Percentiles rank a stretch among this genome's conserved stretches.
These are phyloP conservation scores for Lithophane ornitopus DNA, from an alignment of 2,888 invertebrate species.

Conservation along the genomic window DNA sequence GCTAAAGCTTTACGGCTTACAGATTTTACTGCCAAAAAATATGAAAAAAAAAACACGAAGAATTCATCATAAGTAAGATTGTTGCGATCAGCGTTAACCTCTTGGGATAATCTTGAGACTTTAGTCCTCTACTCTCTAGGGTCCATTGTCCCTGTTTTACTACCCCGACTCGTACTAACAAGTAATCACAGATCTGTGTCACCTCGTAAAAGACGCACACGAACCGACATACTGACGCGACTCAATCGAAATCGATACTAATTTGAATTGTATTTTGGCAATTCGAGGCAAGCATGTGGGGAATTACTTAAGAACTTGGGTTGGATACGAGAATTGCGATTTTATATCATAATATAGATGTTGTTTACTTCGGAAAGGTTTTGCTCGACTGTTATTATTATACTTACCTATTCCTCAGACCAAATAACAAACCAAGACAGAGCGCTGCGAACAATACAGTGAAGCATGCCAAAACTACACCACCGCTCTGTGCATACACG, in stretches of 20 bases:
- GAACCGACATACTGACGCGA: conserved; percentile 24
- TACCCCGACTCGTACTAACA: not conserved
- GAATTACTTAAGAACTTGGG: conserved; percentile 29
- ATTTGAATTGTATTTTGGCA: conserved; percentile 56
- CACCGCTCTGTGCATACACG: too few relatives aligned
- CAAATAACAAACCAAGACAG: too few relatives aligned
- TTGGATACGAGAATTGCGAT: conserved; percentile 24
- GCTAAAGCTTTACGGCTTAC: too few relatives aligned
- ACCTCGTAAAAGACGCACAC: conserved; percentile 42
- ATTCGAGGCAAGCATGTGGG: conserved; percentile 42
- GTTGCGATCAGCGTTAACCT: conserved; percentile 17
- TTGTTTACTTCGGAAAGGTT: not conserved
- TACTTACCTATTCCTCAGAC: too few relatives aligned
- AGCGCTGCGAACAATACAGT: too few relatives aligned
- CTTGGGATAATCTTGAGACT: conserved; percentile 5
- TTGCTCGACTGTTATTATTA: conserved; percentile 6
- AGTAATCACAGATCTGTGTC: conserved; percentile 39
- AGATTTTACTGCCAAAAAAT: not conserved
- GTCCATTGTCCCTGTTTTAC: conserved; percentile 14
- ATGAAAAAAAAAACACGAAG: not conserved
- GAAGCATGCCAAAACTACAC: too few relatives aligned
- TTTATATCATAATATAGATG: conserved; percentile 28
- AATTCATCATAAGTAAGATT: conserved; percentile 8
- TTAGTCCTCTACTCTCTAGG: not conserved
- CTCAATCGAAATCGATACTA: conserved; percentile 41